Evolutionary conservation across 2,888 invertebrate genomes (phyloP), one percentile per base, ranked within the genome.

Genomic region (Nymphalis urticae): DNA sequence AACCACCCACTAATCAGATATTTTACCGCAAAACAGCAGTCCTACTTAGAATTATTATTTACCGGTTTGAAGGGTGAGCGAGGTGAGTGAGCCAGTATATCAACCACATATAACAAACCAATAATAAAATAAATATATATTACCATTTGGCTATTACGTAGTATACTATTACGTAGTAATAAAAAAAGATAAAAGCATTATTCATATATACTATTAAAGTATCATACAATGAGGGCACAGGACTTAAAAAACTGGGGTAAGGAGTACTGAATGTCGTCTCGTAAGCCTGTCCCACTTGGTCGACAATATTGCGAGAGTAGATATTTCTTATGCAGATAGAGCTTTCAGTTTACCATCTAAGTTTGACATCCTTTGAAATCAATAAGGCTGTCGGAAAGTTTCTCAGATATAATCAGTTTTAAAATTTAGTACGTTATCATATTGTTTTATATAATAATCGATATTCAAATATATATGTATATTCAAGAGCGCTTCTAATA

Each of bases 241-340:
- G 16, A 58, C 58, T 36, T 36, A 27, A 56, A 53, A 58, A 58
- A 58, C 58, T 58, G 19, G 58, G 58, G 16, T 58, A 58, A 36
- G 36, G n/a, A 36, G 19, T 36, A n/a, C 16, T 36, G 27, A 36
- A 58, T 36, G 32, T 16, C 32, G n/a, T 2, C 32, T 9, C 36
- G 27, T 3, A 58, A 36, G 50, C 58, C 36, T 24, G 58, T 16
- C 19, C 36, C n/a, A 58, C 36, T 58, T 58, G 16, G 27, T 13
- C 58, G 58, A 58, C 50, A 19, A 50, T 58, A 58, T 58, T 54
- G 24, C 58, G 58, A 36, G n/a, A 58, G 19, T 58, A 58, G 36
- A 58, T 36, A 36, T 54, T 54, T 24, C 24, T 36, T 36, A 58
- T 36, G 36, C 36, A 36, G 21, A 32, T 32, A n/a, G 9, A 58